Evolutionary conservation across 2,888 invertebrate species (phyloP).

Genomic region (Acleris laterana): DNA sequence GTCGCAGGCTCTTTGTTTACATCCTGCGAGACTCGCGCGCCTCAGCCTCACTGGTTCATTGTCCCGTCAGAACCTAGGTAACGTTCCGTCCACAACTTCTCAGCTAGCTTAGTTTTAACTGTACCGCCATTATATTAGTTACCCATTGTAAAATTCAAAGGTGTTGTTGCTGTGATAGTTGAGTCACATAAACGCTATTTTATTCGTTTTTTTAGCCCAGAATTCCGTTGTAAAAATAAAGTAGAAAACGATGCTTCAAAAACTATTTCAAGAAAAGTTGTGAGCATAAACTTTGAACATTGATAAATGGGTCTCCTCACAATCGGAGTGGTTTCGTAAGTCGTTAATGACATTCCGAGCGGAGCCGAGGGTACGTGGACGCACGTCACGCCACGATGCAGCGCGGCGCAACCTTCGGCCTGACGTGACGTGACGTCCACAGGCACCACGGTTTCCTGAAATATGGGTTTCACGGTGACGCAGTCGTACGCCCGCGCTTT

Average conservation of each 20-base stretch:
- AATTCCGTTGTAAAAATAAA: conserved; percentile 13
- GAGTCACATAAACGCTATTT: background rate
- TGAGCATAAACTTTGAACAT: conserved; percentile 24
- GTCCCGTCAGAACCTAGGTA: conserved; percentile 47
- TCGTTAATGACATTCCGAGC: conserved; percentile 76
- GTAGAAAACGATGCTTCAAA: conserved; percentile 6
- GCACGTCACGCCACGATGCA: conserved; percentile 62
- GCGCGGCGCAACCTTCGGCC: conserved; percentile 55
- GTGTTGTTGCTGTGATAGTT: background rate
- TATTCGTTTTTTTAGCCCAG: background rate
- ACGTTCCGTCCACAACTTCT: conserved; percentile 3
- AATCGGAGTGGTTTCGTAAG: conserved; percentile 64
- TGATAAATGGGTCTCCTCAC: conserved; percentile 53
- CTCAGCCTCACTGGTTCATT: conserved; percentile 57
- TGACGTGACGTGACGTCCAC: conserved; percentile 64
- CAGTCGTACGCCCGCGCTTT: conserved; percentile 82
- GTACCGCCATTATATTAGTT: background rate
- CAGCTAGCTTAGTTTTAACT: background rate
- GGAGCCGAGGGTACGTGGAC: conserved; percentile 66
- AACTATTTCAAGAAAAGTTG: conserved; percentile 16
- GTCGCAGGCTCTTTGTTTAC: conserved; percentile 83
- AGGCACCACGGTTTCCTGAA: conserved; percentile 74
- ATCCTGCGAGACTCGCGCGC: conserved; percentile 64
- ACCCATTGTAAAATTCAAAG: background rate
- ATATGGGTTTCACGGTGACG: conserved; percentile 81